These are phyloP conservation scores for Cacoxenus indagator DNA, from an alignment of 2,888 invertebrate species.

Conservation along the genomic window DNA sequence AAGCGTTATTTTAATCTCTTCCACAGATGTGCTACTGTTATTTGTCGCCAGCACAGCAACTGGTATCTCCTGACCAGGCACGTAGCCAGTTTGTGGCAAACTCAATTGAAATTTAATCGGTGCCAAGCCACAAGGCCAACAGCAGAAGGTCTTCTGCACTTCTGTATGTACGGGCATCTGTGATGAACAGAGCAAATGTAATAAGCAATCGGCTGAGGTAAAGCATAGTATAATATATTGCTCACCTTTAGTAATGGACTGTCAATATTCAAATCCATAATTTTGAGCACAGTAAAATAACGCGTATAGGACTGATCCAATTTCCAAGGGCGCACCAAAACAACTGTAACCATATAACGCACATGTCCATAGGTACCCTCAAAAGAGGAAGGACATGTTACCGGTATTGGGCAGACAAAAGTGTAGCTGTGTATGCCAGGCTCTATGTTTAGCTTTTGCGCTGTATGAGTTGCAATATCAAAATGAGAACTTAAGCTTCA, in stretches of 20 bases:
- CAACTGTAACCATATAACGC: constrained; percentile 76
- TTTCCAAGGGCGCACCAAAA: constrained; percentile 86
- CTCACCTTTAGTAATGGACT: constrained; percentile 47
- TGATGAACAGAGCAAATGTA: no score
- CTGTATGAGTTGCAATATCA: constrained; percentile 41
- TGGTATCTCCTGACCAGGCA: constrained; percentile 64
- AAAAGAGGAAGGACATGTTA: constrained; percentile 72
- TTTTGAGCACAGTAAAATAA: constrained; percentile 79
- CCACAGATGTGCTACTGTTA: constrained; percentile 72
- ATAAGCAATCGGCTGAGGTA: background rate
- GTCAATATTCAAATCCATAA: constrained; percentile 76
- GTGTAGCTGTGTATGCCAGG: constrained; percentile 72
- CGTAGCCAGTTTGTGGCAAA: constrained; percentile 64
- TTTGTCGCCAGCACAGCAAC: constrained; percentile 73
- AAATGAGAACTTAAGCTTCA: background rate
- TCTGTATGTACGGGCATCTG: constrained; percentile 56
- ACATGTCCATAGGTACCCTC: constrained; percentile 72
- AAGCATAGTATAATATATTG: background rate
- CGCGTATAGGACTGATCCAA: constrained; percentile 76
- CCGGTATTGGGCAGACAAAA: constrained; percentile 72
- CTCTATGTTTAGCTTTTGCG: constrained; percentile 57
- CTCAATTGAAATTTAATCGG: constrained; percentile 55
- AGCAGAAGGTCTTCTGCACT: constrained; percentile 55
- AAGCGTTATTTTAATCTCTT: constrained; percentile 50
- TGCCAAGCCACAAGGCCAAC: constrained; percentile 57